Base-by-base conservation (phyloP, 2,113 vertebrate genomes). In the Atrichornis clamosus region DNA sequence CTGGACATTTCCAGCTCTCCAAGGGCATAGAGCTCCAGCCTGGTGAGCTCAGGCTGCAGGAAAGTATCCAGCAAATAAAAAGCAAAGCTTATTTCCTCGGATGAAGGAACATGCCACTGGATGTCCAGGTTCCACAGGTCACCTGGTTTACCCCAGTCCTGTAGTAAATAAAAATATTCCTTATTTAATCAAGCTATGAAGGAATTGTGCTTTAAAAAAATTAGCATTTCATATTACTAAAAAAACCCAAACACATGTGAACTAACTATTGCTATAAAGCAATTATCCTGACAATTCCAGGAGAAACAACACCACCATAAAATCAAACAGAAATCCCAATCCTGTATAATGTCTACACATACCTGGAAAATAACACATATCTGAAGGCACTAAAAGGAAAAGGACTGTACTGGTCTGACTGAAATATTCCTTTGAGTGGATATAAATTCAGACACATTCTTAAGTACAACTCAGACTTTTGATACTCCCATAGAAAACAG, bases 71-170 rank as follows among this genome's bases (percentile, higher is more conserved):
- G 96, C 65, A 99, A 90, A 96, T 98, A 98, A 94, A 98, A 99
- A 62, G 98, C 98, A 33, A 99, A 99, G 21, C 97, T 96, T 4
- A 97, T 98, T 97, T 99, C 99, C 90, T 99, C 98, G 30, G 98
- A 78, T 73, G 99, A 99, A 69, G 99, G 98, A 87, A 99, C 98
- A 42, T 99, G 99, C 99, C 99, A 99, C 83, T 98, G 98, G 92
- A 99, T 99, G 50, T 99, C 98, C 78, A 99, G 97, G 93, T 99
- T 99, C 98, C 99, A 99, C 37, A 99, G 94, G 95, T 99, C 99
- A 24, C 99, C 99, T n/a, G 99, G 98, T 55, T 98, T 99, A 94
- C 99, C 99, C 99, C 99, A 99, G 96, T 99, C 99, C 99, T 99
- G 93, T 11, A 95, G 63, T 30, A 81, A 65, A 96, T 5, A 96